These are phyloP conservation scores for Hoplostethus mediterraneus DNA, from an alignment of 2,797 vertebrate genomes.

Conservation along the genomic window DNA sequence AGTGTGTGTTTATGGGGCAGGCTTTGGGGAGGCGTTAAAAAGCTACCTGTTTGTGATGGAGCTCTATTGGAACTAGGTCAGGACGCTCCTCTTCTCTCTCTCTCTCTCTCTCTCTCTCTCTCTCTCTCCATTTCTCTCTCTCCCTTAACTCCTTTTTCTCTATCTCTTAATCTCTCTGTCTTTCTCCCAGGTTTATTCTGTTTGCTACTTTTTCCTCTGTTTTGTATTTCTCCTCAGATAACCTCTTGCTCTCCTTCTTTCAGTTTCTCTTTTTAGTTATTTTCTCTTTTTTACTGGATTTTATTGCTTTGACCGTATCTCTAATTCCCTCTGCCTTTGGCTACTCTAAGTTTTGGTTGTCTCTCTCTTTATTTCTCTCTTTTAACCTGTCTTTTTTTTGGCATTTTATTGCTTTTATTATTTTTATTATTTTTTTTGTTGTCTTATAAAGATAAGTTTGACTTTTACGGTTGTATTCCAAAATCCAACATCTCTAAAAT, in stretches of 20 bases:
- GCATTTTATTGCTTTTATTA: too few relatives aligned
- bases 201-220: neutral
- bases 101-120: neutral
- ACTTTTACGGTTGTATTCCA: too few relatives aligned
- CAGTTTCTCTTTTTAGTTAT: constrained; percentile 13
- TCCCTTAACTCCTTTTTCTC: constrained; percentile 26
- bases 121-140: neutral
- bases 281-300: constrained; percentile 2
- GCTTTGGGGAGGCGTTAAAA: constrained; percentile 45
- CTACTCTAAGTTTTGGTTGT: constrained; percentile 7
- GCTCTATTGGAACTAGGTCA: constrained; percentile 68
- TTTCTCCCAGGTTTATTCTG: constrained; percentile 10
- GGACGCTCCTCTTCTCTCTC: constrained; percentile 39
- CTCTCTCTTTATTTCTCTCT: neutral
- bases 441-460: too few relatives aligned
- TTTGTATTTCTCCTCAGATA: neutral
- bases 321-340: constrained; percentile 11
- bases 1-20: constrained; percentile 60
- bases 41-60: constrained; percentile 50
- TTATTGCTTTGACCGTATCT: neutral
- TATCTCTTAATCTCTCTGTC: constrained; percentile 30
- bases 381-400: constrained; percentile 2
- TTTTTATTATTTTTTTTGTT: too few relatives aligned
- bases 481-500: constrained; percentile 2
- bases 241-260: constrained; percentile 1